These are phyloP conservation scores for Brachirus orientalis DNA, from an alignment of 2,113 vertebrate genomes.

Conservation along the genomic window DNA sequence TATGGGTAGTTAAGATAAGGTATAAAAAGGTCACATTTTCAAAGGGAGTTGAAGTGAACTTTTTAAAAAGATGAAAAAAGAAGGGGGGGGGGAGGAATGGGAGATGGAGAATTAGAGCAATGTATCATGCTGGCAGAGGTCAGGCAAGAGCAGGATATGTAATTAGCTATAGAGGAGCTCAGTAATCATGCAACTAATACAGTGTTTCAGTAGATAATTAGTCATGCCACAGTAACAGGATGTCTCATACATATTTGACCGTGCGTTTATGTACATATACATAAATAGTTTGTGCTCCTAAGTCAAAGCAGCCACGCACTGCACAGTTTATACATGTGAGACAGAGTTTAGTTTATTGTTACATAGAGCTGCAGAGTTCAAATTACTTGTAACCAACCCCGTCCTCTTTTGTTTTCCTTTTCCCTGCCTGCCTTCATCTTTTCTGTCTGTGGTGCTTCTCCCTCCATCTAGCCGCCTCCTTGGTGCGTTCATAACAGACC, in stretches of 20 bases:
- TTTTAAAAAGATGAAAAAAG: constrained; percentile 45
- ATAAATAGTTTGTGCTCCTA: not conserved
- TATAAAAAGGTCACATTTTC: constrained; percentile 55
- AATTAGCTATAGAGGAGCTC: constrained; percentile 81
- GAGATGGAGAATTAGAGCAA: constrained; percentile 60
- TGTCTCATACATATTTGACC: constrained; percentile 29
- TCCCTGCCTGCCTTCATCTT: constrained; percentile 5
- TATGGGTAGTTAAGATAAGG: constrained; percentile 56
- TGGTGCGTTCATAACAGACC: constrained; percentile 32
- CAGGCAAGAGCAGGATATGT: constrained; percentile 72
- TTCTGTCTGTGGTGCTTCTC: constrained; percentile 16
- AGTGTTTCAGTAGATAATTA: constrained; percentile 78
- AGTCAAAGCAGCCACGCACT: too few species aligned
- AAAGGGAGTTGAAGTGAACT: constrained; percentile 56
- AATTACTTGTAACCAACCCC: not conserved
- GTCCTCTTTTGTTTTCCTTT: constrained; percentile 22
- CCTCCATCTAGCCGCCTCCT: constrained; percentile 33
- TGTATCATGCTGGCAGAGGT: constrained; percentile 80
- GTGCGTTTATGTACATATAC: not conserved
- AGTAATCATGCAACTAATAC: constrained; percentile 81
- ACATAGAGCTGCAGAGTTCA: constrained; percentile 20
- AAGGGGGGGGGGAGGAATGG: constrained; percentile 16
- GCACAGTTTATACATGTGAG: not conserved
- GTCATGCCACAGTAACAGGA: constrained; percentile 63
- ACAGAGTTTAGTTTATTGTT: not conserved